These are phyloP conservation scores for Synanceia verrucosa DNA, from an alignment of 2,797 vertebrate species.

Conservation along the genomic window DNA sequence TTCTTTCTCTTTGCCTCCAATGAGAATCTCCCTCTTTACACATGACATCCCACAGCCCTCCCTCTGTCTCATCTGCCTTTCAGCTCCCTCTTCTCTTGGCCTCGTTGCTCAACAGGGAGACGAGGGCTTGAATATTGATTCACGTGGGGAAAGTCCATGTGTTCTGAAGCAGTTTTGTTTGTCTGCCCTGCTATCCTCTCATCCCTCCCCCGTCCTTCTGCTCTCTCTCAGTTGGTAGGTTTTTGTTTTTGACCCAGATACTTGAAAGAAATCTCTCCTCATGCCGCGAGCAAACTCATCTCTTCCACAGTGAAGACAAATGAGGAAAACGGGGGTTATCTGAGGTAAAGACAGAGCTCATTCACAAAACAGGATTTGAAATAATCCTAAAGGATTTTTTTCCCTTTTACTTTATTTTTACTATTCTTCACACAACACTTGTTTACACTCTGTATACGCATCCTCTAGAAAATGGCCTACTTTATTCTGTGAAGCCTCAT, in stretches of 20 bases:
- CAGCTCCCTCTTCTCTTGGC: slow-evolving; percentile 68
- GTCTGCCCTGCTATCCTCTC: slow-evolving; percentile 65
- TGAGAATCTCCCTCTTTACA: slow-evolving; percentile 65
- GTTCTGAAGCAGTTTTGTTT: slow-evolving; percentile 79
- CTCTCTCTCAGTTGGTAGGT: slow-evolving; percentile 48
- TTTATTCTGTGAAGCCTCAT: neutral
- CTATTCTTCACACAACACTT: neutral
- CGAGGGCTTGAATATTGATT: slow-evolving; percentile 82
- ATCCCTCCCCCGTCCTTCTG: slow-evolving; percentile 34
- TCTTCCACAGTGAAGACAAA: slow-evolving; percentile 25
- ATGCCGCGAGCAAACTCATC: slow-evolving; percentile 50
- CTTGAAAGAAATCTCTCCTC: slow-evolving; percentile 59
- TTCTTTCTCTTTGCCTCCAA: slow-evolving; percentile 68
- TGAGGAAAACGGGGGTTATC: neutral
- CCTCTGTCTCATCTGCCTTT: slow-evolving; percentile 66
- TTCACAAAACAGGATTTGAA: neutral
- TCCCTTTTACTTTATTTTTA: neutral
- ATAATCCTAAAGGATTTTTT: neutral
- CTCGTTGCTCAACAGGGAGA: slow-evolving; percentile 73
- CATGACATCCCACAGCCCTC: slow-evolving; percentile 68
- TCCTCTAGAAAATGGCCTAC: neutral
- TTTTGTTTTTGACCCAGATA: slow-evolving; percentile 84
- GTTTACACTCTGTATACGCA: neutral
- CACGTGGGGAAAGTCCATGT: slow-evolving; percentile 79
- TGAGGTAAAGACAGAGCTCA: slow-evolving; percentile 27